Evolutionary conservation across 64 coral and sea anemone genomes (phyloP), one percentile per base, ranked within the genome.

Genomic region (Astreopora myriophthalma): DNA sequence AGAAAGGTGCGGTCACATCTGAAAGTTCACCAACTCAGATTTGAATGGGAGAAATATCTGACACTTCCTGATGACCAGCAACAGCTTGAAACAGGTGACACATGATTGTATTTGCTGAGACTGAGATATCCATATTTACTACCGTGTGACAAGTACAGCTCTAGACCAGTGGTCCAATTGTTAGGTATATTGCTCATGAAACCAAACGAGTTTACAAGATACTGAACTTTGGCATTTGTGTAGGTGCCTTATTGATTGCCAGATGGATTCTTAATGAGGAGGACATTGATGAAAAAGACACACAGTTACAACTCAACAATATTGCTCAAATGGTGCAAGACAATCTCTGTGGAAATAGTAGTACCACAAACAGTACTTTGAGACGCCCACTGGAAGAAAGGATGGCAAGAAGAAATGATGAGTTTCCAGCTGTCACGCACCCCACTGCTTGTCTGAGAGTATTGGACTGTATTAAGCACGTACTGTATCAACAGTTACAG

Each of bases 191-290:
- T 46, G 42, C 5, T 46, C 42, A 46, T 46, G 42, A 46, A 6
- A n/a, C n/a, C n/a, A n/a, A n/a, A n/a, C n/a, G n/a, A n/a, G n/a
- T n/a, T n/a, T n/a, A n/a, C 3, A 58, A 58, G 0, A 17, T 12
- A 13, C 52, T 17, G 16, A 14, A 58, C 26, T 13, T 33, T 30
- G 4, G 0, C 1, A 36, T 35, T 19, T 65, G 38, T 52, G 62
- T 60, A 96, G 95, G 95, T 72, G 87, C 91, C 16, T 72, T 96
- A 64, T 79, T 96, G n/a, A 52, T 96, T 73, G 95, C 81, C 63
- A 90, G 93, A 67, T 96, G 95, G 95, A 91, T 96, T 68, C 71
- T 94, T 10, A 39, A 96, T 82, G 86, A 94, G 61, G 90, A 90
- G 33, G 52, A 86, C 28, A 84, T 86, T 48, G 67, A 94, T 48